phyloP scores from a whole-genome alignment of 1,140 invertebrate species.

The Drosophila willistoni region DNA sequence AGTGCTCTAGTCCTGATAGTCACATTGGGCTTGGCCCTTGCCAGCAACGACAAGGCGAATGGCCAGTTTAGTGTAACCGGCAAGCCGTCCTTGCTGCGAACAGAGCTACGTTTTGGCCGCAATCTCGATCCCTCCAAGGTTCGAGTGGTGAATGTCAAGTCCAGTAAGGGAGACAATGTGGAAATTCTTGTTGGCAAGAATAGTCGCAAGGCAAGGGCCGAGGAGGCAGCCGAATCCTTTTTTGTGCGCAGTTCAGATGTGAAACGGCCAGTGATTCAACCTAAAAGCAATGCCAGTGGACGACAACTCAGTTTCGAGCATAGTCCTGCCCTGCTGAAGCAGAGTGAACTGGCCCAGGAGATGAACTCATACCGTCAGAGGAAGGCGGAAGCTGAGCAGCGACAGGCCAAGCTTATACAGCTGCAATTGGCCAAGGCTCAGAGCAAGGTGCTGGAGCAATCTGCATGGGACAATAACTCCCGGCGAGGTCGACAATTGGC shows the following conservation, averaged over 20 bases:
- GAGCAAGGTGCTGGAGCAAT: slow-evolving; percentile 56
- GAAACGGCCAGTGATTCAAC: slow-evolving; percentile 26
- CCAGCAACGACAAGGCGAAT: slow-evolving; percentile 13
- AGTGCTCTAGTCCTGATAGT: slow-evolving; percentile 16
- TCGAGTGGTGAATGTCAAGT: slow-evolving; percentile 89
- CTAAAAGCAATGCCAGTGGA: slow-evolving; percentile 29
- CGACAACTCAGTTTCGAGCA: slow-evolving; percentile 61
- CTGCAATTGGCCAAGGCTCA: slow-evolving; percentile 69
- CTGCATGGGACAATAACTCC: slow-evolving; percentile 21
- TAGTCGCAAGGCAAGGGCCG: slow-evolving; percentile 66
- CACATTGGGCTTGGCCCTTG: slow-evolving; percentile 10
- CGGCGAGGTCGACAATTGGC: slow-evolving; percentile 41
- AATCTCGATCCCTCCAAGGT: slow-evolving; percentile 90
- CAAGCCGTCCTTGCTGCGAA: slow-evolving; percentile 86
- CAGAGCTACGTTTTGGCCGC: slow-evolving; percentile 90
- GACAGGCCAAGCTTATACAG: slow-evolving; percentile 65
- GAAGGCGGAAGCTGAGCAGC: slow-evolving; percentile 69
- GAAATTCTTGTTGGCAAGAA: slow-evolving; percentile 90
- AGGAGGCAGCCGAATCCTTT: slow-evolving; percentile 79
- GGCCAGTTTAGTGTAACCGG: slow-evolving; percentile 46
- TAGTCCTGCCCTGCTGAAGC: slow-evolving; percentile 69
- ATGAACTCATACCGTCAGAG: slow-evolving; percentile 59
- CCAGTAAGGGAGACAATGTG: slow-evolving; percentile 88
- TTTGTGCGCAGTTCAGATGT: slow-evolving; percentile 83
- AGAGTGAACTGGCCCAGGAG: slow-evolving; percentile 62